Percentiles rank a stretch among this genome's conserved stretches.
These are phyloP conservation scores for Chloropsis hardwickii DNA, from an alignment of 2,113 vertebrate species.

Conservation along the genomic window DNA sequence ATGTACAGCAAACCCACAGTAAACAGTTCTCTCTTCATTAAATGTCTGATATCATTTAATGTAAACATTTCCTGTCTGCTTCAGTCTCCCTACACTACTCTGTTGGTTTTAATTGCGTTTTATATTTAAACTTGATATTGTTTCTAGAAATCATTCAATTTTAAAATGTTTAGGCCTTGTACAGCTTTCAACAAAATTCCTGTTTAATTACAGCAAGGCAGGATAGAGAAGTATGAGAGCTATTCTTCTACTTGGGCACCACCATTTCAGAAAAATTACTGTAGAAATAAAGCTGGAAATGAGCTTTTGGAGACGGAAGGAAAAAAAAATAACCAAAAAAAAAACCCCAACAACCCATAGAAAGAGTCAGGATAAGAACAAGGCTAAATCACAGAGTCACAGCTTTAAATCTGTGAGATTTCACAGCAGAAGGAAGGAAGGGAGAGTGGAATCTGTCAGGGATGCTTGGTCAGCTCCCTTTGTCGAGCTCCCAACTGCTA, in stretches of 20 bases:
- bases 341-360: neutral
- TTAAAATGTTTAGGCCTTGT: neutral
- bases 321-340: neutral
- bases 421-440: neutral
- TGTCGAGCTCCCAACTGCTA: neutral
- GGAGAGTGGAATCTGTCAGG: neutral
- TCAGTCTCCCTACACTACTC: neutral
- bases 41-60: neutral
- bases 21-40: neutral
- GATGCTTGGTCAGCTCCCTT: neutral
- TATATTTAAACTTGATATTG: neutral
- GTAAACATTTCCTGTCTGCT: neutral
- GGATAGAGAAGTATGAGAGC: neutral
- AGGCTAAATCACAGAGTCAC: neutral
- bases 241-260: neutral
- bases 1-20: neutral
- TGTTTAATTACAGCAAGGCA: neutral
- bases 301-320: neutral
- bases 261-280: neutral
- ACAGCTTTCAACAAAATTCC: neutral
- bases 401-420: neutral
- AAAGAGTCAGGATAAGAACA: neutral
- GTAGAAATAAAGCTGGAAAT: neutral
- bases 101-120: neutral
- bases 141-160: neutral